Percentiles rank a stretch among this genome's conserved stretches.
These are phyloP conservation scores for Sicus ferrugineus DNA, from an alignment of 2,888 invertebrate species.

Conservation along the genomic window DNA sequence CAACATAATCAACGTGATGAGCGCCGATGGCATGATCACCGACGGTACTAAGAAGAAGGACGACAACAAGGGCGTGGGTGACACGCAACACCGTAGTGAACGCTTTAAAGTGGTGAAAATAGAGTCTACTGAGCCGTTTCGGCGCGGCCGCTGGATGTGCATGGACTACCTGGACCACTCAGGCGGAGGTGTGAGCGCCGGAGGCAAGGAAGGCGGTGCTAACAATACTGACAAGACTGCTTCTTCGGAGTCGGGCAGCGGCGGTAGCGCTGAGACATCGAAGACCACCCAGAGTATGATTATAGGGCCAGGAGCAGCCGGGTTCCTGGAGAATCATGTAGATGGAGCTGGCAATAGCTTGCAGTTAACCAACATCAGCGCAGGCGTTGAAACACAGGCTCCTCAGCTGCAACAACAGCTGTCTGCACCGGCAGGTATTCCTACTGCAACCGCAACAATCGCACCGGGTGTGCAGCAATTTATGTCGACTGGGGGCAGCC, in stretches of 20 bases:
- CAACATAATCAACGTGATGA: conserved; percentile 71
- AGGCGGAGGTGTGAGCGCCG: conserved; percentile 33
- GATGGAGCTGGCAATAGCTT: conserved; percentile 48
- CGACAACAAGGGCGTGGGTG: conserved; percentile 70
- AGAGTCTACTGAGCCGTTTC: conserved; percentile 93
- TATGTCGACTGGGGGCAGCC: conserved; percentile 36
- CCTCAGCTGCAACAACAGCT: conserved; percentile 55
- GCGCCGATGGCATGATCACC: conserved; percentile 66
- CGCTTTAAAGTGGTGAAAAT: conserved; percentile 95
- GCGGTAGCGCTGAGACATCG: conserved; percentile 42
- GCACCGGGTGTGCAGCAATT: conserved; percentile 58
- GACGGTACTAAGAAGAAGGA: conserved; percentile 65
- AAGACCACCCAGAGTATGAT: conserved; percentile 62
- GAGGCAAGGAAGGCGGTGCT: conserved; percentile 46
- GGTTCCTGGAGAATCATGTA: conserved; percentile 54
- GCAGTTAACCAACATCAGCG: conserved; percentile 25
- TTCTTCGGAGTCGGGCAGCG: conserved; percentile 46
- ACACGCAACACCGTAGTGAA: conserved; percentile 79
- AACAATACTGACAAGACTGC: conserved; percentile 59
- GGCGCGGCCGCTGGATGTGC: conserved; percentile 92
- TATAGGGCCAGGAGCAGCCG: conserved; percentile 48
- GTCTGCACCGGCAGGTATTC: conserved; percentile 59
- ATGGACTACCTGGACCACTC: conserved; percentile 93
- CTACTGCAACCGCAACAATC: conserved; percentile 65
- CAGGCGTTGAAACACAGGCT: conserved; percentile 47